Conservation (phyloP, 1,140 invertebrate species). For the Drosophila parabipectinata region DNA sequence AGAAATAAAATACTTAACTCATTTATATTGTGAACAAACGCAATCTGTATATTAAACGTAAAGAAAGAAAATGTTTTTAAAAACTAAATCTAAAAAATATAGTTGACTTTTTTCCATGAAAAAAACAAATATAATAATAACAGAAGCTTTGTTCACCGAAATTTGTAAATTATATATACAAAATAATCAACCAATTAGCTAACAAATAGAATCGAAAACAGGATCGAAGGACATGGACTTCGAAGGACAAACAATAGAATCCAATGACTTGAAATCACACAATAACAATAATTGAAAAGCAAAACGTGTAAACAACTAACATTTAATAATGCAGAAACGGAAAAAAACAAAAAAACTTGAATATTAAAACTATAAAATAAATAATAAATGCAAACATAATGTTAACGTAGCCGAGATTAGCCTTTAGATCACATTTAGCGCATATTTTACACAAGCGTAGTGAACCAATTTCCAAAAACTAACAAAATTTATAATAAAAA, state of each 20-base stretch:
- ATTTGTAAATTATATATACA: conserved; percentile 32
- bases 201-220: conserved; percentile 7
- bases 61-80: conserved; percentile 61
- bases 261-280: conserved; percentile 28
- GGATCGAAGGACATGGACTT: conserved; percentile 2
- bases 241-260: conserved; percentile 12
- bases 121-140: conserved; percentile 16
- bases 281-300: conserved; percentile 38
- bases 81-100: conserved; percentile 24
- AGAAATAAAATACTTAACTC: conserved; percentile 15
- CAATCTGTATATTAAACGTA: conserved; percentile 59
- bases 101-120: conserved; percentile 58
- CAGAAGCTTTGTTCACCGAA: conserved; percentile 22
- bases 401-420: conserved; percentile 58
- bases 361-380: conserved; percentile 8
- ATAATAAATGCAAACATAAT: conserved; percentile 53
- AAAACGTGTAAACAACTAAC: conserved; percentile 17
- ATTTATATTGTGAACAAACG: conserved; percentile 28
- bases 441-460: conserved; percentile 58
- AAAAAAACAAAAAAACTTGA: not conserved
- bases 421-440: conserved; percentile 57
- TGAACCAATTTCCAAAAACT: conserved; percentile 39
- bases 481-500: conserved; percentile 20
- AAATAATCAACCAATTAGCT: conserved; percentile 13
- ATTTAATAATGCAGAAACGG: conserved; percentile 1